Base-by-base conservation (phyloP, 2,888 invertebrate species). In the Agelastica alni region DNA sequence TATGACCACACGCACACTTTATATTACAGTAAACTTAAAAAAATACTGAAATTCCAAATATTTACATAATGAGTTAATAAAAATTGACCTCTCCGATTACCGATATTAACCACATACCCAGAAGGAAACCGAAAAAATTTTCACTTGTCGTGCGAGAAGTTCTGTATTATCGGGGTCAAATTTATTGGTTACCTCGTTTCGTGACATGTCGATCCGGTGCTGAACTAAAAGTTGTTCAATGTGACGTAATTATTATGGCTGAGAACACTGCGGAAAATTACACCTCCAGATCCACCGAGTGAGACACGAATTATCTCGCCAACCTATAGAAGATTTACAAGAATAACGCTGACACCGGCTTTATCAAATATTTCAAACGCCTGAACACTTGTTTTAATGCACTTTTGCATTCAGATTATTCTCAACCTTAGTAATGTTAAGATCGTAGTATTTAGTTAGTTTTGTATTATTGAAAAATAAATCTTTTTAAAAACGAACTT, bases 181-280 rank as follows among this genome's bases (percentile, higher is more conserved):
- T 17, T 28, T 30, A 43, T 43, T 30, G 30, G 18, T 43, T 43
- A 43, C 42, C 42, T 43, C 16, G 30, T 43, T 43, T 43, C 30
- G 30, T 43, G 42, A 43, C 42, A 16, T 43, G 16, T 39, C 20
- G 39, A 39, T 39, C 12, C 12, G 20, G 39, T 18, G 20, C 39
- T 22, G 20, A 26, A 39, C 39, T 39, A 20, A 39, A 39, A 20
- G 39, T 20, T 20, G 39, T 28, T 43, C 16, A 30, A 43, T 30
- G 6, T 28, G 30, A 43, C 14, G 42, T 16, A 30, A 43, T 43
- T 44, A 44, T 12, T 5, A 26, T 2, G 28, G 42, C 44, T 20
- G 32, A 16, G 30, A 43, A 30, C 17, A 30, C 17, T 17, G 13
- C 32, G 3, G 32, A 32, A 32, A 13, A 32, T 32, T 32, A 36